Base-by-base conservation (phyloP, 2,888 invertebrate species). In the Torymus tubicola region DNA sequence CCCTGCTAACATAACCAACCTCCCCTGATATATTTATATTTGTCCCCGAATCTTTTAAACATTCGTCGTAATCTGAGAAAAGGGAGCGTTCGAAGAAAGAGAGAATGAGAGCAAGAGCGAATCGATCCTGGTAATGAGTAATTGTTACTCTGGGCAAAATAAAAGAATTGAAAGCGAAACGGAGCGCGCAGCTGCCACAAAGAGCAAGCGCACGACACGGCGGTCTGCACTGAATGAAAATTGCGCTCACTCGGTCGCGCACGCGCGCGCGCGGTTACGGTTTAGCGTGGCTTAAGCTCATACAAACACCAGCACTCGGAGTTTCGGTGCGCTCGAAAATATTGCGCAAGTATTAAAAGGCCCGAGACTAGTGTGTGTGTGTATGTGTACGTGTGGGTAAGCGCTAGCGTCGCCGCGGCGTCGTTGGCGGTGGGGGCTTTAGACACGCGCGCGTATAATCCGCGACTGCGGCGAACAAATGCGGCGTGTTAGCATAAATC, bases 401-500 rank as follows among this genome's bases (percentile, higher is more conserved):
- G 61, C 52, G 61, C 13, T 5, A 21, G 53, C 11, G 18, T 12
- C n/a, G 31, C 5, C 16, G 55, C 12, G n/a, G 53, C 11, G 18
- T 13, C n/a, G 31, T 16, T 13, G 55, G 72, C 16, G 53, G 77
- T 21, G 76, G 76, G 73, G 83, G 77, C 84, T 83, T 84, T 83
- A 84, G 85, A 85, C 84, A 83, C 83, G 83, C 84, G 81, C 42
- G 82, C 84, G 83, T 84, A 84, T 85, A 85, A 86, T 84, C 84
- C 84, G 86, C 84, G 85, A 85, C 83, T 77, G 79, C 80, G 80
- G 84, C 87, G 85, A 88, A 89, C 87, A 90, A 90, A 90, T 89
- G 89, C 88, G 85, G 85, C 89, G 89, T 89, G 90, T 90, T 90
- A 88, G 88, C 89, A 90, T 90, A 90, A 90, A 90, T 90, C 90